A percentile compares a stretch with the other conserved stretches of the same genome.
These are phyloP conservation scores for Triplophysa bombifrons DNA, from an alignment of 2,797 vertebrate species.

Conservation along the genomic window DNA sequence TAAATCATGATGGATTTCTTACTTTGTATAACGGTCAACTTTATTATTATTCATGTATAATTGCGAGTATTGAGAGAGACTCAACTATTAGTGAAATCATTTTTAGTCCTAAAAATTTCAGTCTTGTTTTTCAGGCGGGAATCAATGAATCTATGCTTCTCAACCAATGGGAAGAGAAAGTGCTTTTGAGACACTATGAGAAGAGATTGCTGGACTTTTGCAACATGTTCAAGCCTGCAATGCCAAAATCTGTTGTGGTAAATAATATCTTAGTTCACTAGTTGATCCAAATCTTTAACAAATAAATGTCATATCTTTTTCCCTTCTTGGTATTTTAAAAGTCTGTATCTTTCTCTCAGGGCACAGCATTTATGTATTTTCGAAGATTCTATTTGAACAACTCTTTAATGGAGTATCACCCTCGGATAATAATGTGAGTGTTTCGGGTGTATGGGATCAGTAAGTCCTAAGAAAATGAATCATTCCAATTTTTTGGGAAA, in stretches of 20 bases:
- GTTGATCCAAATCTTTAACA: no score
- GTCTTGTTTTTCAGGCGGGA: constrained; percentile 67
- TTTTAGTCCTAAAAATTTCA: neutral
- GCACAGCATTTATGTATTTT: constrained; percentile 94
- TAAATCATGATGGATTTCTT: no score
- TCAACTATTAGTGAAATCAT: neutral
- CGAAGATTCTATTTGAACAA: constrained; percentile 96
- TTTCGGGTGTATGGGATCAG: neutral
- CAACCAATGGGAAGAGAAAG: constrained; percentile 84
- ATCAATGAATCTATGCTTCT: constrained; percentile 76
- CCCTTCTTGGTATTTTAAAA: neutral
- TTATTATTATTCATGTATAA: neutral
- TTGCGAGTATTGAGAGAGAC: no score
- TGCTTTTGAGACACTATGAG: constrained; percentile 90
- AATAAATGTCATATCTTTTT: neutral
- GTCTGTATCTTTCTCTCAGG: constrained; percentile 73
- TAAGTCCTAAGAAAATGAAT: neutral
- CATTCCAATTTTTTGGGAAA: neutral
- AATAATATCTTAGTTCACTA: no score
- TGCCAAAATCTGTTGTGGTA: constrained; percentile 96
- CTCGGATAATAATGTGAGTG: constrained; percentile 95
- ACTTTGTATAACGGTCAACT: neutral
- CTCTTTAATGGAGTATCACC: constrained; percentile 96
- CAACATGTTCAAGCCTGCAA: constrained; percentile 85
- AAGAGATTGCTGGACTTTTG: constrained; percentile 91